Conservation (phyloP, 2,888 invertebrate genomes). For the Urechis unicinctus region DNA sequence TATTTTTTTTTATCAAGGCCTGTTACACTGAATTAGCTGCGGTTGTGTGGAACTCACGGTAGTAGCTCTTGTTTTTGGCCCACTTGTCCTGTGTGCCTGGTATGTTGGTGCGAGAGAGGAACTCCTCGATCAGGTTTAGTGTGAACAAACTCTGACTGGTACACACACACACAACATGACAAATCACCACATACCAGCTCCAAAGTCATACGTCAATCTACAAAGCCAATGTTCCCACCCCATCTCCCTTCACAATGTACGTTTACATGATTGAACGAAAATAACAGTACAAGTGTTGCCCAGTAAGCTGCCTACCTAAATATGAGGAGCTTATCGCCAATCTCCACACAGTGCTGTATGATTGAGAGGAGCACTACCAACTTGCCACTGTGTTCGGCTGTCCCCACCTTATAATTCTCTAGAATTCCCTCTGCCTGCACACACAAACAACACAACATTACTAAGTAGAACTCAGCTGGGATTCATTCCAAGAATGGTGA, state of each 20-base stretch:
- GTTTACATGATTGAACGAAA: background rate
- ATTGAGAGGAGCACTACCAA: constrained; percentile 90
- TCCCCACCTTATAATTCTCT: constrained; percentile 70
- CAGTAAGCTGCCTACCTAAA: constrained; percentile 62
- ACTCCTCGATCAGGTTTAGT: constrained; percentile 88
- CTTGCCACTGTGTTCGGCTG: constrained; percentile 87
- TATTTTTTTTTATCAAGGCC: too few species aligned
- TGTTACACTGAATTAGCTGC: too few species aligned
- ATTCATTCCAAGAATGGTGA: too few species aligned
- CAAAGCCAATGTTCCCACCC: background rate
- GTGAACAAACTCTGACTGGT: constrained; percentile 93
- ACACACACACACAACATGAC: constrained; percentile 16
- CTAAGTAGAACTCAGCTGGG: background rate
- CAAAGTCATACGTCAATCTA: background rate
- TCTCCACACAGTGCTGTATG: constrained; percentile 75
- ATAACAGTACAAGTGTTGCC: too few species aligned
- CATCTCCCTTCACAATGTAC: background rate
- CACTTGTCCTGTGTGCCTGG: constrained; percentile 59
- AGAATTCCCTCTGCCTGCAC: constrained; percentile 51
- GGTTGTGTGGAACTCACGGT: constrained; percentile 45
- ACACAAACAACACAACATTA: background rate
- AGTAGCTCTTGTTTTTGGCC: constrained; percentile 53
- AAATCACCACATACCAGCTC: background rate
- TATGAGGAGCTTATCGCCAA: constrained; percentile 84
- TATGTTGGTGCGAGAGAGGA: constrained; percentile 66